Base-by-base conservation (phyloP, 2,888 invertebrate genomes). In the Clusia tigrina region DNA sequence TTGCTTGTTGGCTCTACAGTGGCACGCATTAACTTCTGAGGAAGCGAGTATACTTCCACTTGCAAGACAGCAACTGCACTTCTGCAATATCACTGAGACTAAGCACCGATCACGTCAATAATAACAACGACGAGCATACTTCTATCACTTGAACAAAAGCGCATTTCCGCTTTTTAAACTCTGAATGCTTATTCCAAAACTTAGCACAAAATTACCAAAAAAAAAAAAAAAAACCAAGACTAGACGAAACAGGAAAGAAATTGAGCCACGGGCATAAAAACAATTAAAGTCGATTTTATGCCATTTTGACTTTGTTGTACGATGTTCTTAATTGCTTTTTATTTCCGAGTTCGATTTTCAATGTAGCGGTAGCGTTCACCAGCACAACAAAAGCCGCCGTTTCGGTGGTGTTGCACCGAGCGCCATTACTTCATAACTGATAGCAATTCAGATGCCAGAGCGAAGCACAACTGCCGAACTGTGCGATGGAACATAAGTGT, bases 381-480 rank as follows among this genome's bases (percentile, higher is more conserved):
- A 12, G 6, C 32, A 12, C 32, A 12, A 9, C 12, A 2, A 32
- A 54, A 54, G 26, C 32, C 18, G 17, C 20, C 20, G 55, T 22
- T 38, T 67, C 61, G 62, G 59, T 58, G 69, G 68, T 76, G 77
- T 69, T 71, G 64, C 69, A 73, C 69, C 74, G 71, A 76, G 71
- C 76, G 74, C 71, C 74, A 72, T 69, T 74, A 71, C 71, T 73
- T 71, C 71, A 71, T 72, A 72, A 79, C 78, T 77, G 69, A 76
- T 38, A 38, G 58, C 58, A 23, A 57, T 62, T 54, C 55, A 18
- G 56, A 58, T 32, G 37, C 17, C 52, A 63, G 62, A 64, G 60
- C 58, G 22, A 62, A 62, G 38, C 48, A 2, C 23, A 20, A 53
- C 10, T 51, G 20, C 15, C 48, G 32, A 63, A 62, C 54, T 58